Evolutionary conservation across 2,888 invertebrate species (phyloP).

Genomic region (Drosophila picticornis): DNA sequence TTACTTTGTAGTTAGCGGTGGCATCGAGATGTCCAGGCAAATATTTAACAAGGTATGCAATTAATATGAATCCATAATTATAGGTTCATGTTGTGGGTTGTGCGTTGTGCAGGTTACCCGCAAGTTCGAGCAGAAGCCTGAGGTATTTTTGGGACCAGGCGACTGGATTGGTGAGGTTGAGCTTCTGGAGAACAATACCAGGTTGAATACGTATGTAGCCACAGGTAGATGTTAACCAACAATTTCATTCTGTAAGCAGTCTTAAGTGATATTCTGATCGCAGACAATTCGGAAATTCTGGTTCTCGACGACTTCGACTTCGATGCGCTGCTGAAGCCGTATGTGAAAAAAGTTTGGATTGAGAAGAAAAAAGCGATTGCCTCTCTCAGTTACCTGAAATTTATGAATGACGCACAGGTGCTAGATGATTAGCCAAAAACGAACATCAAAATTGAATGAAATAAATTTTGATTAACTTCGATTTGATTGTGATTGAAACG

Average conservation of each 20-base stretch:
- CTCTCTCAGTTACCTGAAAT: slow-evolving; percentile 81
- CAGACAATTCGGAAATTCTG: slow-evolving; percentile 88
- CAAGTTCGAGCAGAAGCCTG: slow-evolving; percentile 46
- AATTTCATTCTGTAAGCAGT: neutral
- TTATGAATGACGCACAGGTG: slow-evolving; percentile 78
- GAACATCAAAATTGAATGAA: neutral
- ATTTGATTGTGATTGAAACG: neutral
- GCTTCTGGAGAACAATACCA: slow-evolving; percentile 59
- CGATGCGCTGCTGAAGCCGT: slow-evolving; percentile 69
- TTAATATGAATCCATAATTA: neutral
- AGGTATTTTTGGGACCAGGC: slow-evolving; percentile 78
- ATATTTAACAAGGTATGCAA: slow-evolving; percentile 73
- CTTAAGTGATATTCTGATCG: neutral
- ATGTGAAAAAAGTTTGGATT: slow-evolving; percentile 79
- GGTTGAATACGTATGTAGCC: slow-evolving; percentile 65
- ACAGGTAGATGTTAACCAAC: slow-evolving; percentile 34
- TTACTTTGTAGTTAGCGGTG: slow-evolving; percentile 89
- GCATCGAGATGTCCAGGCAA: slow-evolving; percentile 83
- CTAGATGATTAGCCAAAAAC: neutral
- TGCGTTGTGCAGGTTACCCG: slow-evolving; percentile 30
- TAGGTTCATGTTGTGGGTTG: neutral
- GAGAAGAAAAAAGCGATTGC: slow-evolving; percentile 76
- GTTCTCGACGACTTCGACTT: slow-evolving; percentile 88
- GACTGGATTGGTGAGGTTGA: slow-evolving; percentile 81
- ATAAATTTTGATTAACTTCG: neutral